Conservation (phyloP, 2,113 vertebrate genomes). For the Sarotherodon lohbergeri region DNA sequence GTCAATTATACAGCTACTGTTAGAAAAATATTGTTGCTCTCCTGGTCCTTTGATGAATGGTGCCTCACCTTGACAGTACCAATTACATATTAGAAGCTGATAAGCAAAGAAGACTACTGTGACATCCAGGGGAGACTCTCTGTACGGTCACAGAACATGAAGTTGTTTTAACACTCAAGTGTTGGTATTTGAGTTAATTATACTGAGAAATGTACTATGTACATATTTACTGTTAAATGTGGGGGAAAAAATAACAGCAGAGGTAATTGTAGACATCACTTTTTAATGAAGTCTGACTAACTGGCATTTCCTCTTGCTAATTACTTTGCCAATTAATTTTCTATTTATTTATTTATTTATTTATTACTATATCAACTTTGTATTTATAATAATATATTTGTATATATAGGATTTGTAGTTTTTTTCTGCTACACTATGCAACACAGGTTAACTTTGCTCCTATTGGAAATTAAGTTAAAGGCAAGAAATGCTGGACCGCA, state of each 20-base stretch:
- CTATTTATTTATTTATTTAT: neutral
- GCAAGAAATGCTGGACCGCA: neutral
- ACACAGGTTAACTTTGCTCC: neutral
- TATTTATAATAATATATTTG: neutral
- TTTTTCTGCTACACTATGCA: neutral
- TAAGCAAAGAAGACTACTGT: neutral
- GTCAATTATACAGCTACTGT: conserved; percentile 33
- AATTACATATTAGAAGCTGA: neutral
- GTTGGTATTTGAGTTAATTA: neutral
- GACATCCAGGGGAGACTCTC: neutral
- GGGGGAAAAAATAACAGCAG: accelerated
- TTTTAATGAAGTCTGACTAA: neutral
- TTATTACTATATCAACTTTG: neutral
- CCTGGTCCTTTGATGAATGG: conserved; percentile 8
- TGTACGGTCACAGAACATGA: neutral
- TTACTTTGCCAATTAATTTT: neutral
- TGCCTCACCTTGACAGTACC: conserved; percentile 7
- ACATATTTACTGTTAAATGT: neutral
- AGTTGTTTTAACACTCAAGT: neutral
- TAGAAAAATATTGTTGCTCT: neutral
- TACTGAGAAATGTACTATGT: neutral
- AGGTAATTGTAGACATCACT: neutral
- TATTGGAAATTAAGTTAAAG: neutral
- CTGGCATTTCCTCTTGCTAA: neutral
- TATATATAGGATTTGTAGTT: neutral